Base-by-base conservation (phyloP, 2,113 vertebrate genomes). In the Hirundichthys speculiger region DNA sequence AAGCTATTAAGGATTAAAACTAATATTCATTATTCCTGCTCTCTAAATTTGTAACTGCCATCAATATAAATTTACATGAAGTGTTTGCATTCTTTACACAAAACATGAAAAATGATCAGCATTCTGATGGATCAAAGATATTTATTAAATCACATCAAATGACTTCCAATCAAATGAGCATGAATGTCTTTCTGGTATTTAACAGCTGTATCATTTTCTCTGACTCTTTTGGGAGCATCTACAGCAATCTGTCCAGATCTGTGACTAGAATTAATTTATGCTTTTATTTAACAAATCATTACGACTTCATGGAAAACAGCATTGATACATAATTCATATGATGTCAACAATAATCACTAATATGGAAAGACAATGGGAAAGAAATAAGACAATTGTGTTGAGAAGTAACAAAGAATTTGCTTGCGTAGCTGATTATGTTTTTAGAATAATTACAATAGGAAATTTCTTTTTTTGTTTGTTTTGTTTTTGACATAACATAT, bases 81-180 rank as follows among this genome's bases (percentile, higher is more conserved):
- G 3, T 21, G 15, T 43, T 1, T 45, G 25, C 25, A 0, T 13
- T 19, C 16, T 46, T 41, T 13, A 30, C 5, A n/a, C 13, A 66
- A 39, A 49, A 14, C 9, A 43, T 0, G 12, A 57, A 50, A n/a
- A 2, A n/a, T 27, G 21, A 6, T 48, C n/a, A 7, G 10, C 12
- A 39, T 25, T 27, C 43, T 47, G 13, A 39, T 47, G 16, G 5
- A 61, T 40, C 49, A 53, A 46, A 51, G 39, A 51, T 14, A 13
- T 52, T 45, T 60, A 58, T 58, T 58, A 15, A 69, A 58, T 58
- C 15, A 58, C 13, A 22, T 14, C 12, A 39, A 69, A 1, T 22
- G 16, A 30, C 14, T 12, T 12, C 24, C n/a, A 22, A 5, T 18
- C 30, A 6, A 34, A 34, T 34, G 30, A 34, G 2, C 11, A 34